Percentiles rank a stretch among this genome's conserved stretches.
Conservation (phyloP, 2,113 vertebrate species). For the Salvelinus fontinalis region DNA sequence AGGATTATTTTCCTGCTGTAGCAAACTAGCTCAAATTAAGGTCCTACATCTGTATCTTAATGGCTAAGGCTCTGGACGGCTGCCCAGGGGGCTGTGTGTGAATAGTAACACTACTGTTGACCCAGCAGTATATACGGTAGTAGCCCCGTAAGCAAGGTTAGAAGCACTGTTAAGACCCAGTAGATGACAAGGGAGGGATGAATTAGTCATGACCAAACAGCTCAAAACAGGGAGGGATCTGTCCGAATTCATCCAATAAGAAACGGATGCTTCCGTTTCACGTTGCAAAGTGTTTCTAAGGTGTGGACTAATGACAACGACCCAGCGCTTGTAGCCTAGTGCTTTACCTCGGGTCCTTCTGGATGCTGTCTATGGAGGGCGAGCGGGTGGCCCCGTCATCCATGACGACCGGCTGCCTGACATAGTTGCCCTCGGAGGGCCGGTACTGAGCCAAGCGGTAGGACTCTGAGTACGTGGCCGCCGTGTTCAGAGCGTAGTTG, state of each 20-base stretch:
- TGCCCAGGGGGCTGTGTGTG: slow-evolving; percentile 43
- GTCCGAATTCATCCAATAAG: background rate
- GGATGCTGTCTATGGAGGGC: slow-evolving; percentile 96
- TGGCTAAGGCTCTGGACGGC: slow-evolving; percentile 40
- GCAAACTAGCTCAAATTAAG: too few species aligned
- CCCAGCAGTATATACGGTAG: slow-evolving; percentile 53
- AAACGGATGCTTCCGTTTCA: too few species aligned
- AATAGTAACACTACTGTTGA: slow-evolving; percentile 64
- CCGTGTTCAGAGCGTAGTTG: slow-evolving; percentile 82
- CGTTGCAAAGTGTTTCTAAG: background rate
- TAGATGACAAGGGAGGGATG: slow-evolving; percentile 13
- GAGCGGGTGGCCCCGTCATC: slow-evolving; percentile 88
- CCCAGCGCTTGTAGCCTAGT: background rate
- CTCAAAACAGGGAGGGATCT: background rate
- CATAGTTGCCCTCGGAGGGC: slow-evolving; percentile 79
- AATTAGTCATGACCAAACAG: background rate
- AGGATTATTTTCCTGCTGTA: too few species aligned
- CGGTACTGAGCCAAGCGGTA: slow-evolving; percentile 84
- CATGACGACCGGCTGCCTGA: slow-evolving; percentile 67
- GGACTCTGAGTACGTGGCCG: slow-evolving; percentile 85
- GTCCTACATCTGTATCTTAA: slow-evolving; percentile 28
- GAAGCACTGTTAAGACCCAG: slow-evolving; percentile 4
- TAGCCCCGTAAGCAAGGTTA: slow-evolving; percentile 50
- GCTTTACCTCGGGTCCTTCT: slow-evolving; percentile 93
- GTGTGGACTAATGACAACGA: slow-evolving; percentile 1